Percentiles rank a stretch among this genome's conserved stretches.
Evolutionary conservation across 1,140 invertebrate genomes (phyloP).

Genomic region (Drosophila arawakana): DNA sequence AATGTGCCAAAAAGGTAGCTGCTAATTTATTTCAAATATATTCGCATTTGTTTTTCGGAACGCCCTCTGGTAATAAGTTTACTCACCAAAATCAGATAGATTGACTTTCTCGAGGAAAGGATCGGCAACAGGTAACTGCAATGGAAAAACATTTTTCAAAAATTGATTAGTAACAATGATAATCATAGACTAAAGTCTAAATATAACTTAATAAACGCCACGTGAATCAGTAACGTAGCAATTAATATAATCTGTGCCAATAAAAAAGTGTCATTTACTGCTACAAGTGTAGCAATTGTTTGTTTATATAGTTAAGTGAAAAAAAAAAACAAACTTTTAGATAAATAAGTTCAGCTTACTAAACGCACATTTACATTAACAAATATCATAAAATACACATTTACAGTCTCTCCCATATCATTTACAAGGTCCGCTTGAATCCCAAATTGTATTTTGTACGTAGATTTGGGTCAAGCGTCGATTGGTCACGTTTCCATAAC

Average conservation of each 20-base stretch:
- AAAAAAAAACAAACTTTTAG: constrained; percentile 6
- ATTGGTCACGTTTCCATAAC: constrained; percentile 41
- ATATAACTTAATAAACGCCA: neutral
- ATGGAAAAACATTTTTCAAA: constrained; percentile 66
- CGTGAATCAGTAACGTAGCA: neutral
- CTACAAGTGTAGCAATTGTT: constrained; percentile 10
- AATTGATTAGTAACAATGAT: neutral
- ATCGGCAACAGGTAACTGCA: constrained; percentile 94
- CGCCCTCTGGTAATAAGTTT: constrained; percentile 2
- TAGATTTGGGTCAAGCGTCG: constrained; percentile 31
- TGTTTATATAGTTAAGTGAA: constrained; percentile 5
- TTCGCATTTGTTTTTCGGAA: constrained; percentile 28
- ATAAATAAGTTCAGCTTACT: constrained; percentile 32
- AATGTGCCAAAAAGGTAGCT: constrained; percentile 60
- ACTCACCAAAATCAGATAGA: constrained; percentile 93
- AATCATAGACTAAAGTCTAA: constrained; percentile 2
- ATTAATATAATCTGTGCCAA: neutral
- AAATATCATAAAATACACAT: constrained; percentile 19
- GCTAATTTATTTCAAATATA: constrained; percentile 61
- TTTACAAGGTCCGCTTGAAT: constrained; percentile 14
- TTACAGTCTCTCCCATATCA: constrained; percentile 1
- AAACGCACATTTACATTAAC: constrained; percentile 7
- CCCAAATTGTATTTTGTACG: constrained; percentile 16
- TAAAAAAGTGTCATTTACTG: constrained; percentile 6
- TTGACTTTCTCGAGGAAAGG: constrained; percentile 95